A percentile compares a stretch with the other conserved stretches of the same genome.
Evolutionary conservation across 2,888 invertebrate genomes (phyloP).

Genomic region (Pollenia angustigena): DNA sequence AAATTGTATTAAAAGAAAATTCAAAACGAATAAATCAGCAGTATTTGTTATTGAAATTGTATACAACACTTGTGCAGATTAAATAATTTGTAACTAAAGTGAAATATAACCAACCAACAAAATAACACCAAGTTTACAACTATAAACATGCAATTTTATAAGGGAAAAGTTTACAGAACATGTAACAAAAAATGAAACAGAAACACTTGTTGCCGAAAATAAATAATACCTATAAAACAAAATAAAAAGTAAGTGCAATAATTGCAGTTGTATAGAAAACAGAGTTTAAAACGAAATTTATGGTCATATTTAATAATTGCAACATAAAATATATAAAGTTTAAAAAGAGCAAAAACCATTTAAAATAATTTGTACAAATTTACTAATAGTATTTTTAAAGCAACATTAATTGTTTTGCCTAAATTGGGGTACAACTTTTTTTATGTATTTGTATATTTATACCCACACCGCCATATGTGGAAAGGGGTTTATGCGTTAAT

Average conservation of each 20-base stretch:
- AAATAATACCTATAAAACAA: conserved; percentile 27
- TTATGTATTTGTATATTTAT: too few relatives aligned
- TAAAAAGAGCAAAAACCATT: not conserved
- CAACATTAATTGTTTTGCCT: too few relatives aligned
- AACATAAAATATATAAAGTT: conserved; percentile 9
- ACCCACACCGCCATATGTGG: too few relatives aligned
- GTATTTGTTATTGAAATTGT: conserved; percentile 68
- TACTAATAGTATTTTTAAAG: not conserved
- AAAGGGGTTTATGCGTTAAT: too few relatives aligned
- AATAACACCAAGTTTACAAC: conserved; percentile 36
- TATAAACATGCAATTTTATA: conserved; percentile 51
- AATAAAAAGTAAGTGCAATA: conserved; percentile 41
- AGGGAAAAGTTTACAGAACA: conserved; percentile 27
- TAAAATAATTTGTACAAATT: not conserved
- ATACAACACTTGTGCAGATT: conserved; percentile 28
- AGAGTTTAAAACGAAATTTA: conserved; percentile 21
- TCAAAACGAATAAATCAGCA: conserved; percentile 72
- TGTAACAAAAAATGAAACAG: conserved; percentile 15
- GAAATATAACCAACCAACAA: conserved; percentile 43
- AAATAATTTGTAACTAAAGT: conserved; percentile 45
- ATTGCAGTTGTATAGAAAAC: conserved; percentile 2
- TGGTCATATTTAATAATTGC: conserved; percentile 22
- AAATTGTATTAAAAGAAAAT: conserved; percentile 17
- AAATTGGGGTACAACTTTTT: too few relatives aligned
- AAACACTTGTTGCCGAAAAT: conserved; percentile 61